phyloP scores from a whole-genome alignment of 2,113 vertebrate genomes.

The Rhinichthys klamathensis region DNA sequence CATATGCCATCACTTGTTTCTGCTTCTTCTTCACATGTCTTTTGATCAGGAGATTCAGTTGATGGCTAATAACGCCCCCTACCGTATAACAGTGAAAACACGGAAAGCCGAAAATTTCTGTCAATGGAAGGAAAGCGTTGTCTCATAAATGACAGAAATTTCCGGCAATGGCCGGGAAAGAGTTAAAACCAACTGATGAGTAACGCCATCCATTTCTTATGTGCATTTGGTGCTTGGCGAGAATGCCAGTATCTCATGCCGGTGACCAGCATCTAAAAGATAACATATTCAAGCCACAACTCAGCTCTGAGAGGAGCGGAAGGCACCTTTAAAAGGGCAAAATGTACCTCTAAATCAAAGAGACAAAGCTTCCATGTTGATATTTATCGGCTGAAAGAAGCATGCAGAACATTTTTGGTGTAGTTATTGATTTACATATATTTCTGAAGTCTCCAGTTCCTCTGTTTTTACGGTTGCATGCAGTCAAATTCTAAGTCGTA shows the following conservation, averaged over 20 bases:
- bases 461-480: background rate
- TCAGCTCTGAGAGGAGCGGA: background rate
- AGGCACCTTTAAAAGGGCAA: slow-evolving; percentile 29
- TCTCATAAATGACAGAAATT: too few species aligned
- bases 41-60: too few species aligned
- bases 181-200: background rate
- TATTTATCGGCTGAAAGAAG: background rate
- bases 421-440: slow-evolving; percentile 13
- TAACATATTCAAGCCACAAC: background rate
- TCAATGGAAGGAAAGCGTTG: too few species aligned
- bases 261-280: background rate
- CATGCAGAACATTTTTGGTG: background rate
- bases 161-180: too few species aligned
- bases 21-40: too few species aligned
- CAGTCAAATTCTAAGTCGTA: background rate
- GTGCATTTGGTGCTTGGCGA: background rate
- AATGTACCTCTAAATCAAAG: background rate
- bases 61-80: too few species aligned
- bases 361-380: slow-evolving; percentile 1
- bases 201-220: background rate
- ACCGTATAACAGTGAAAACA: too few species aligned
- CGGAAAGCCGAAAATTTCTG: too few species aligned
- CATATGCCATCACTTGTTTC: too few species aligned
- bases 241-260: background rate
- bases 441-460: background rate